phyloP scores from a whole-genome alignment of 2,113 vertebrate genomes.

The Saccopteryx bilineata region DNA sequence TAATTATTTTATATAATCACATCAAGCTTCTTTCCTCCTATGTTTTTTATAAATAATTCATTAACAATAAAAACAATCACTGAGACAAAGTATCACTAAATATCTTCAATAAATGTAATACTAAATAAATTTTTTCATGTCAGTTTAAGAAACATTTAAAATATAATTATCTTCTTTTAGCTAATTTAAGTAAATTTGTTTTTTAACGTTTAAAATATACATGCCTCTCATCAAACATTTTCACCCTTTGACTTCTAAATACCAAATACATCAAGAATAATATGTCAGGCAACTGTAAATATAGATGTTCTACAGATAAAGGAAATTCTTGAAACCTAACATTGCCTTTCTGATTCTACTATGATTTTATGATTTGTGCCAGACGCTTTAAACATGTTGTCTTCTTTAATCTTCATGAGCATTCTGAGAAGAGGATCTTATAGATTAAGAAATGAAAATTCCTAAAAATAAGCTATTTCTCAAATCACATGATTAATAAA shows the following conservation, averaged over 20 bases:
- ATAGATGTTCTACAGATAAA: background rate
- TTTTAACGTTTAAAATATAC: slow-evolving; percentile 22
- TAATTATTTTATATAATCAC: slow-evolving; percentile 11
- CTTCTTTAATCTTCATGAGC: background rate
- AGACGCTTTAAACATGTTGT: background rate
- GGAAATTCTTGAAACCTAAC: background rate
- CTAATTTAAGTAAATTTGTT: background rate
- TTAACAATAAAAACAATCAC: slow-evolving; percentile 15
- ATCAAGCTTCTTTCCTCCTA: background rate
- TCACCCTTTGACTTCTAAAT: background rate
- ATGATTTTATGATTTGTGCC: background rate
- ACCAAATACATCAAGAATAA: slow-evolving; percentile 21
- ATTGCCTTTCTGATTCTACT: background rate
- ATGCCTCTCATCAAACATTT: background rate
- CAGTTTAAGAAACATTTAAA: slow-evolving; percentile 41
- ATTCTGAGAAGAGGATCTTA: background rate
- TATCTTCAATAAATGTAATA: slow-evolving; percentile 25
- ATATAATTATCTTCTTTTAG: background rate
- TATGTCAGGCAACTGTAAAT: background rate
- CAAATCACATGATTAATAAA: background rate
- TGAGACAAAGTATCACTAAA: slow-evolving; percentile 19
- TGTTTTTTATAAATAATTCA: slow-evolving; percentile 45
- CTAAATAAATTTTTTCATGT: background rate
- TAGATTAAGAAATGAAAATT: slow-evolving; percentile 24
- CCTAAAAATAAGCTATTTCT: background rate